Evolutionary conservation across 2,113 vertebrate genomes (phyloP).

Genomic region (Nettapus auritus): DNA sequence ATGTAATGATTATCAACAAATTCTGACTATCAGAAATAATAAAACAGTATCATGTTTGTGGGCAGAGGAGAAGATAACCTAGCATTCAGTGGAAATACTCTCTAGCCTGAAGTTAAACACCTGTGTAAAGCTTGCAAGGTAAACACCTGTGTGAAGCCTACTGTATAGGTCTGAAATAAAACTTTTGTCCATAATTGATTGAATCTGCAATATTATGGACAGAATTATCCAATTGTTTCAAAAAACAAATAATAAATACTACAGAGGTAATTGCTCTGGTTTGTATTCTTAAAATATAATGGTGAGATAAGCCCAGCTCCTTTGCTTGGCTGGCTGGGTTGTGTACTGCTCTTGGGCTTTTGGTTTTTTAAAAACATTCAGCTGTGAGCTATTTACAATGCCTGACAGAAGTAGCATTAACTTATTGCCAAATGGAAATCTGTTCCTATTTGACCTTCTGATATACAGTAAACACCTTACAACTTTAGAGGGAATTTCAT

Average conservation of each 20-base stretch:
- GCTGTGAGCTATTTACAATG: background rate
- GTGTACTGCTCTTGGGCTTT: background rate
- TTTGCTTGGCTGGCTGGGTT: background rate
- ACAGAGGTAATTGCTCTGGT: background rate
- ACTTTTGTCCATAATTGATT: background rate
- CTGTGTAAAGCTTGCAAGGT: background rate
- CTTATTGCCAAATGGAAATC: background rate
- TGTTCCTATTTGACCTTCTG: constrained; percentile 1
- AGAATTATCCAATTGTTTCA: background rate
- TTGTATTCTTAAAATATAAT: background rate
- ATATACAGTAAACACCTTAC: background rate
- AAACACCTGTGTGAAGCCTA: background rate
- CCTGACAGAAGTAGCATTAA: background rate
- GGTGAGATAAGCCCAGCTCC: background rate
- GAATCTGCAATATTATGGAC: background rate
- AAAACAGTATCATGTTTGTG: background rate
- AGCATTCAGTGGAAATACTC: background rate
- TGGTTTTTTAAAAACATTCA: background rate
- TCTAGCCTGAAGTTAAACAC: background rate
- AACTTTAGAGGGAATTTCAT: constrained; percentile 21
- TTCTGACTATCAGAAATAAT: background rate
- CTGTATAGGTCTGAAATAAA: background rate
- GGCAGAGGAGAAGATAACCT: background rate
- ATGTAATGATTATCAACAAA: background rate
- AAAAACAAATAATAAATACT: background rate